Evolutionary conservation across 1,140 invertebrate genomes (phyloP).

Genomic region (Calycopis cecrops): DNA sequence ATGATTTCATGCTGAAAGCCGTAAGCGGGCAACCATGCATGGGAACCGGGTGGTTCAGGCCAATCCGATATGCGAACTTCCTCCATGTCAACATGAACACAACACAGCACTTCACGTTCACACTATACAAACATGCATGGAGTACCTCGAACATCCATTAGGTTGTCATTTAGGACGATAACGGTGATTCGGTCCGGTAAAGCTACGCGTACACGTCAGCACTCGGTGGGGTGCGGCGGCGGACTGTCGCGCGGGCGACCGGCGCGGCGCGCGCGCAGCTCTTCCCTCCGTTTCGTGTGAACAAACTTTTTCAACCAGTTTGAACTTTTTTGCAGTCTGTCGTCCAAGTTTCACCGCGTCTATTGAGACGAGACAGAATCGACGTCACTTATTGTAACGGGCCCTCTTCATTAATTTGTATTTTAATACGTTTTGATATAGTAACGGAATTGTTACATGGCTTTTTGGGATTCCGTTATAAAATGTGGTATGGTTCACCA

Average conservation of each 20-base stretch:
- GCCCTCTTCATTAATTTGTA: too few species aligned
- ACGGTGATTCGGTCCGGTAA: constrained; percentile 46
- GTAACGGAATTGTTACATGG: too few species aligned
- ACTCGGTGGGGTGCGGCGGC: constrained; percentile 48
- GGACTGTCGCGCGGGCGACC: constrained; percentile 38
- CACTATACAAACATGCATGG: constrained; percentile 65
- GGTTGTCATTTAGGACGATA: constrained; percentile 67
- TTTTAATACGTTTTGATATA: too few species aligned
- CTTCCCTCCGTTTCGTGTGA: constrained; percentile 44
- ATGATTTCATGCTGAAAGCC: constrained; percentile 78
- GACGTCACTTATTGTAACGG: constrained; percentile 12
- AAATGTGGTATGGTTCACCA: too few species aligned
- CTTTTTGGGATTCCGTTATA: too few species aligned
- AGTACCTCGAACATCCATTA: constrained; percentile 70
- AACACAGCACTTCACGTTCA: constrained; percentile 66
- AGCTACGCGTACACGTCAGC: constrained; percentile 25
- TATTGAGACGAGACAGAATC: constrained; percentile 14
- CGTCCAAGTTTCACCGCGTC: constrained; percentile 21
- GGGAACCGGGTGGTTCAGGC: constrained; percentile 78
- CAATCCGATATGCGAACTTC: constrained; percentile 79
- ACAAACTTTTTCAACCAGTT: constrained; percentile 42
- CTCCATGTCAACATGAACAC: constrained; percentile 73
- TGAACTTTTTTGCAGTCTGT: constrained; percentile 32
- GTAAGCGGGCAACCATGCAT: constrained; percentile 81
- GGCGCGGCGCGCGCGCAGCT: constrained; percentile 49